Conservation (phyloP, 2,888 invertebrate species). For the Scaptomyza parva region DNA sequence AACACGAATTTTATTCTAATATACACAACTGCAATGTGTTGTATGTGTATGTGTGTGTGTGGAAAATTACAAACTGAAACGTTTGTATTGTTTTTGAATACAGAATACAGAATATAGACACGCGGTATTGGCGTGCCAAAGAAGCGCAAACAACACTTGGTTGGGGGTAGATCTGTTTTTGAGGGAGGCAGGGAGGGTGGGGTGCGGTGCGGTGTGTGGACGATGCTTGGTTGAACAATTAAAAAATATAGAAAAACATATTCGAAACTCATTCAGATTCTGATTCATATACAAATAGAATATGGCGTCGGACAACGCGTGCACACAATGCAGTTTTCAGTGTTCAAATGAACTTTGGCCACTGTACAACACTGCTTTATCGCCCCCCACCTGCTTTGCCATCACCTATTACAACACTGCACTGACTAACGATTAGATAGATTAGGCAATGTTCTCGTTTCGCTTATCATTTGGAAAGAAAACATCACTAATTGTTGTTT, state of each 20-base stretch:
- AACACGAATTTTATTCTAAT: slow-evolving; percentile 36
- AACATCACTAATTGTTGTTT: slow-evolving; percentile 18
- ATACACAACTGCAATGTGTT: slow-evolving; percentile 9
- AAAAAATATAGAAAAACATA: slow-evolving; percentile 9
- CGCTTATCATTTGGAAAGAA: slow-evolving; percentile 40
- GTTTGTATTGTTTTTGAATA: slow-evolving; percentile 1
- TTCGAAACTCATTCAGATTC: slow-evolving; percentile 35
- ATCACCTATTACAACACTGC: neutral
- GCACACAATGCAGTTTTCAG: slow-evolving; percentile 14
- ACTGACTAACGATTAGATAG: slow-evolving; percentile 33
- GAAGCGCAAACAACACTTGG: neutral
- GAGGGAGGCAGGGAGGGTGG: too few species aligned
- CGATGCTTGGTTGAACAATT: slow-evolving; percentile 24
- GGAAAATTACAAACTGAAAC: slow-evolving; percentile 54
- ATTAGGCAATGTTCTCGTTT: slow-evolving; percentile 23
- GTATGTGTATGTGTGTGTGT: slow-evolving; percentile 7
- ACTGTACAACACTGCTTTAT: slow-evolving; percentile 12
- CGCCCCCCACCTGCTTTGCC: neutral
- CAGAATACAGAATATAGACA: slow-evolving; percentile 16
- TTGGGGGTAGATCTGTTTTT: too few species aligned
- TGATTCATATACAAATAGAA: slow-evolving; percentile 37
- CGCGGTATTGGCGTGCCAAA: slow-evolving; percentile 30
- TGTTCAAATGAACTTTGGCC: slow-evolving; percentile 39
- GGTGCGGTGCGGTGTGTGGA: too few species aligned
- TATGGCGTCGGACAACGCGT: too few species aligned